A percentile compares a stretch with the other conserved stretches of the same genome.
Conservation (phyloP, 2,888 invertebrate genomes). For the Punctoribates punctum region DNA sequence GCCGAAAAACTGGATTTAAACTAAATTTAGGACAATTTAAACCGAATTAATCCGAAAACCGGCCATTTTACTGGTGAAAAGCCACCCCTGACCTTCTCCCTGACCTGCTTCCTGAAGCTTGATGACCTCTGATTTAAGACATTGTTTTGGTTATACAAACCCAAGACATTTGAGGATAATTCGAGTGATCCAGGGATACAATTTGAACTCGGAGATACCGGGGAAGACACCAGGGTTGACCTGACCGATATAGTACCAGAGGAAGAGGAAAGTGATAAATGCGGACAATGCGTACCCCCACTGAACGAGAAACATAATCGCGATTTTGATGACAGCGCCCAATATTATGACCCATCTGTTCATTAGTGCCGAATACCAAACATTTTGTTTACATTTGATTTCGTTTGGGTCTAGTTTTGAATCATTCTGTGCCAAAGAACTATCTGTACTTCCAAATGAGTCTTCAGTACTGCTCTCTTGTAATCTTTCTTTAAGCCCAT, state of each 20-base stretch:
- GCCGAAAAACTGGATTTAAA: too few relatives aligned
- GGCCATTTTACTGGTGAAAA: too few relatives aligned
- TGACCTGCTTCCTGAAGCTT: too few relatives aligned
- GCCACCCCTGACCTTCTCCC: too few relatives aligned
- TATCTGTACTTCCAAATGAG: conserved; percentile 8
- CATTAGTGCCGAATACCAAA: conserved; percentile 91
- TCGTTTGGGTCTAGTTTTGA: conserved; percentile 43
- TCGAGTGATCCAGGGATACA: conserved; percentile 25
- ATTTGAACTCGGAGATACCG: conserved; percentile 59
- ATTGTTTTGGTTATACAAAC: conserved; percentile 35
- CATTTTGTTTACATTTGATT: conserved; percentile 79
- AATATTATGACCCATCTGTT: conserved; percentile 89
- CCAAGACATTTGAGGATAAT: conserved; percentile 43
- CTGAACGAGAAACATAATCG: conserved; percentile 88
- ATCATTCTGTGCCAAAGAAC: conserved; percentile 16
- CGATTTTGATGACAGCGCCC: conserved; percentile 78
- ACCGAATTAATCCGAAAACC: too few relatives aligned
- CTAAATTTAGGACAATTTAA: too few relatives aligned
- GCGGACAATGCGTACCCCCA: conserved; percentile 87
- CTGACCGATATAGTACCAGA: conserved; percentile 91
- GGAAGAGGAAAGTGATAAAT: conserved; percentile 71
- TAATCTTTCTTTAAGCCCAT: not conserved
- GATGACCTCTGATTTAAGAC: too few relatives aligned
- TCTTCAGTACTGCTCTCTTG: conserved; percentile 20
- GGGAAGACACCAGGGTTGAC: conserved; percentile 94